Evolutionary conservation across 2,888 invertebrate genomes (phyloP).

Genomic region (Seira ritae): DNA sequence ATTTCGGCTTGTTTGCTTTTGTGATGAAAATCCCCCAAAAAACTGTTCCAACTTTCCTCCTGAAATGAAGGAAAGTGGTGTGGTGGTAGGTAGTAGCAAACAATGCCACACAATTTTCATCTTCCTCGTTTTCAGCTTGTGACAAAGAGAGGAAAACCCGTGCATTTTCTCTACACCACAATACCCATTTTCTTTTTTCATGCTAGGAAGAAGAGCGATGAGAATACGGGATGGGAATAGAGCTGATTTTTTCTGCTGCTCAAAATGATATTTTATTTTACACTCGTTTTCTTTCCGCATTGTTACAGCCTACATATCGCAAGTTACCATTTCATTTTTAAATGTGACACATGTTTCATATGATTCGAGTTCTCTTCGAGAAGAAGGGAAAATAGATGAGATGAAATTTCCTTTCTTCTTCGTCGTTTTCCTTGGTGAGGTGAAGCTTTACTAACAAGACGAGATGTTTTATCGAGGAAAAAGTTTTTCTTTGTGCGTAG

Average conservation of each 20-base stretch:
- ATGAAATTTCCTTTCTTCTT: too few relatives aligned
- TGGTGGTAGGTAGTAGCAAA: too few relatives aligned
- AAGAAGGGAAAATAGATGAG: too few relatives aligned
- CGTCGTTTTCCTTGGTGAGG: not conserved
- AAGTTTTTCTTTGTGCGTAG: slow-evolving; percentile 34
- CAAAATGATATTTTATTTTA: slow-evolving; percentile 23
- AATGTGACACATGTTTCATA: slow-evolving; percentile 34
- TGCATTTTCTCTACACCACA: not conserved
- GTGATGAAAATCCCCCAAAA: too few relatives aligned
- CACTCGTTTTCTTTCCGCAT: not conserved
- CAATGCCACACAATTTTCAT: not conserved
- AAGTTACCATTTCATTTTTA: slow-evolving; percentile 18
- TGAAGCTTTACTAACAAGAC: not conserved
- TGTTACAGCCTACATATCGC: not conserved
- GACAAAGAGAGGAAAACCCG: too few relatives aligned
- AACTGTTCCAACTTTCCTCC: too few relatives aligned
- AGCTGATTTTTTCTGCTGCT: too few relatives aligned
- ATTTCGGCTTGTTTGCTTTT: not conserved
- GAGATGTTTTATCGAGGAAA: not conserved
- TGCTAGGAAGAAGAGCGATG: slow-evolving; percentile 8
- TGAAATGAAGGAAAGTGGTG: too few relatives aligned
- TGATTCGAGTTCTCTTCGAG: not conserved
- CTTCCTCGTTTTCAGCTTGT: not conserved
- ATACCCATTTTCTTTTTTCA: not conserved
- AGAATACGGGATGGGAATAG: too few relatives aligned